phyloP scores from a whole-genome alignment of 2,797 vertebrate genomes.

The Intellagama lesueurii region DNA sequence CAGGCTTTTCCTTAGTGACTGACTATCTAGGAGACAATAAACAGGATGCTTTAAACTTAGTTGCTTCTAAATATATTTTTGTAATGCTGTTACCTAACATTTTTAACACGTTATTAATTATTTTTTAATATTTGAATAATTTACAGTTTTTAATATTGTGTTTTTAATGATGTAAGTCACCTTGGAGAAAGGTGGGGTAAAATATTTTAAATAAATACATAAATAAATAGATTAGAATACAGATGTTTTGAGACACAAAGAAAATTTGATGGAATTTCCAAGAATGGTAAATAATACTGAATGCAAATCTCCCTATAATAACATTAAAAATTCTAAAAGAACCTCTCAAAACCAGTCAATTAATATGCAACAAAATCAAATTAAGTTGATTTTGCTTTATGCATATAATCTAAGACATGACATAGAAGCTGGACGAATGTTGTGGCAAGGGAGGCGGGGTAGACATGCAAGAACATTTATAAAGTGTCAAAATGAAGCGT shows the following conservation, averaged over 20 bases:
- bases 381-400: neutral
- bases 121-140: too few relatives aligned
- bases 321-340: neutral
- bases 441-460: neutral
- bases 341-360: neutral
- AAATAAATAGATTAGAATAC: neutral
- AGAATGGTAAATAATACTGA: neutral
- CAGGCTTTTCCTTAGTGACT: too few relatives aligned
- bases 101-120: too few relatives aligned
- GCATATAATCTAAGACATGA: neutral
- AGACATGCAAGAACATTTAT: neutral
- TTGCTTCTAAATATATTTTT: neutral
- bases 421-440: neutral
- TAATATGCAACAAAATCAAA: neutral
- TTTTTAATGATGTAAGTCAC: too few relatives aligned
- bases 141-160: too few relatives aligned
- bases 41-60: too few relatives aligned
- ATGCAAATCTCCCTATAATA: neutral
- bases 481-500: neutral
- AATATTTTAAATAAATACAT: too few relatives aligned
- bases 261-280: neutral
- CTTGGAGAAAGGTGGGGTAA: too few relatives aligned
- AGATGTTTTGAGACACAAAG: neutral
- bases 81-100: neutral
- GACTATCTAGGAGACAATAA: too few relatives aligned